These are phyloP conservation scores for Catagonus wagneri DNA, from an alignment of 2,113 vertebrate species.

Conservation along the genomic window DNA sequence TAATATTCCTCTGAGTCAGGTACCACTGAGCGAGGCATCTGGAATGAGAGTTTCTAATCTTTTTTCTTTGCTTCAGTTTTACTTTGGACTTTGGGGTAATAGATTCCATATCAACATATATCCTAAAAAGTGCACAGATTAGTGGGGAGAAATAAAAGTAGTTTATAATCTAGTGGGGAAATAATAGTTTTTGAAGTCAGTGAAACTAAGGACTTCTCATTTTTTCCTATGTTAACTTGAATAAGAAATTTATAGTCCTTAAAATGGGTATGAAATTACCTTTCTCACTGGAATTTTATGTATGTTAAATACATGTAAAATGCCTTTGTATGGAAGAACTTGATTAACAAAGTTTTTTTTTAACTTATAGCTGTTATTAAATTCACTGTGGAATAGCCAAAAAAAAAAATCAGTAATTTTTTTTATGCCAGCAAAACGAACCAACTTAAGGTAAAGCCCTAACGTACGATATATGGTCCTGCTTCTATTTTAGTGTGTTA, in stretches of 20 bases:
- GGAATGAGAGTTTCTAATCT: constrained; percentile 20
- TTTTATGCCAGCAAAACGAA: constrained; percentile 6
- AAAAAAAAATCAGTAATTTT: background rate
- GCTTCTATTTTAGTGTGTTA: background rate
- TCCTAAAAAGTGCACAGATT: constrained; percentile 20
- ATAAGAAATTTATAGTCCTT: constrained; percentile 6
- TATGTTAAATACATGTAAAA: constrained; percentile 20
- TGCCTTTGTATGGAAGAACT: background rate
- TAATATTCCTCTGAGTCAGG: constrained; percentile 42
- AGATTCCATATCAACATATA: constrained; percentile 25
- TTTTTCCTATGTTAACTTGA: background rate
- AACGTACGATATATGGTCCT: background rate
- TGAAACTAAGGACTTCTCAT: background rate
- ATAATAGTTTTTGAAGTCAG: background rate
- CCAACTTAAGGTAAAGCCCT: background rate
- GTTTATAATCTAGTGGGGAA: constrained; percentile 12
- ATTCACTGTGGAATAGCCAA: background rate
- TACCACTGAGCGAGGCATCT: constrained; percentile 41
- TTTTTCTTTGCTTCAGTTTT: constrained; percentile 55
- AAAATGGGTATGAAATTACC: background rate
- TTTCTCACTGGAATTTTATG: constrained; percentile 9
- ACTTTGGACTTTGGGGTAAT: constrained; percentile 36
- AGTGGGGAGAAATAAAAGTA: constrained; percentile 44
- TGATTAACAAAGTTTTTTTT: constrained; percentile 1
- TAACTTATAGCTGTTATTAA: constrained; percentile 23